Evolutionary conservation across 2,797 vertebrate genomes (phyloP).

Genomic region (Lepidocolaptes lacrymiger): DNA sequence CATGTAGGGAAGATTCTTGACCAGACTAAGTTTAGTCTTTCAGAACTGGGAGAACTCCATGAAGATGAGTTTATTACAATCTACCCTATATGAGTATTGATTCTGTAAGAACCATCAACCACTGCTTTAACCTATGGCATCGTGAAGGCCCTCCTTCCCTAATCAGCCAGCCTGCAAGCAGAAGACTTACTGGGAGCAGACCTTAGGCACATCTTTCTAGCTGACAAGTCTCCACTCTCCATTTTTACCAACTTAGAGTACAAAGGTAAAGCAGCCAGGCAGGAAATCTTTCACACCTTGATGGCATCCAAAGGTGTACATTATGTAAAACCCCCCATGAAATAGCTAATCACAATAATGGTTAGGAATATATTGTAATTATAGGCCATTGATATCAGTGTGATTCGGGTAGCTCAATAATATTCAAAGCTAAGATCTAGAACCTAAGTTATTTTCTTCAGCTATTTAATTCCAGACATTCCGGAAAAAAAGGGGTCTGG

Average conservation of each 20-base stretch:
- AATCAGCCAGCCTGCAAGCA: background rate
- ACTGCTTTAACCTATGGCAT: background rate
- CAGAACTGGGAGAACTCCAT: background rate
- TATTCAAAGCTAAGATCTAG: background rate
- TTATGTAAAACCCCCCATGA: background rate
- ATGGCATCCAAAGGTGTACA: background rate
- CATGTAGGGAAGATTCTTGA: background rate
- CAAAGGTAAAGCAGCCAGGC: background rate
- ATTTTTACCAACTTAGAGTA: background rate
- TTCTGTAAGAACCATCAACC: background rate
- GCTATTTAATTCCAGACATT: background rate
- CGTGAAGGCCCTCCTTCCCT: background rate
- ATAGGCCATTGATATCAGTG: background rate
- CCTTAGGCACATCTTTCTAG: background rate
- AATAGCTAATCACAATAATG: background rate
- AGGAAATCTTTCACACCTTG: background rate
- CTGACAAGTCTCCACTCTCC: background rate
- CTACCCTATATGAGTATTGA: background rate
- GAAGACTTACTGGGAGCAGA: background rate
- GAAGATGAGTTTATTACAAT: fast-evolving
- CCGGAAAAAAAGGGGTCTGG: background rate
- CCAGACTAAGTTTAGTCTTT: background rate
- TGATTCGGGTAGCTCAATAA: background rate
- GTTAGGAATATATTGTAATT: background rate
- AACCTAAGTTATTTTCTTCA: background rate